These are phyloP conservation scores for Sarcophaga rosellei DNA, from an alignment of 2,888 invertebrate species.

Conservation along the genomic window DNA sequence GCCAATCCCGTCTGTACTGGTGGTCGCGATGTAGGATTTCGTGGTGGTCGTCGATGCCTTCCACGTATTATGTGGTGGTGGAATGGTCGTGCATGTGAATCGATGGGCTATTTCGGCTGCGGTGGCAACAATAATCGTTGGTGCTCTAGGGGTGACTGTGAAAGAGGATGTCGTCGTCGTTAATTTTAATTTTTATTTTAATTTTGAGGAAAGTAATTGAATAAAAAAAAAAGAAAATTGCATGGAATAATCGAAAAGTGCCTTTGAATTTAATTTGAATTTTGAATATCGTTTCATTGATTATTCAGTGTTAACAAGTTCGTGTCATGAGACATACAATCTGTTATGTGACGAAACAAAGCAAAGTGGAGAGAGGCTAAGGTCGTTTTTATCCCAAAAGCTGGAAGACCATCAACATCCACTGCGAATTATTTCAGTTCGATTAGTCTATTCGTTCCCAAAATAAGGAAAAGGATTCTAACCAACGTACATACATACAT, in stretches of 20 bases:
- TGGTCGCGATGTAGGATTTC: not conserved
- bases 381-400: no score
- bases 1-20: not conserved
- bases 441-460: no score
- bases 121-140: conserved; percentile 60
- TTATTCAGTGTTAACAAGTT: no score
- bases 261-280: no score
- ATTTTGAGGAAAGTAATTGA: not conserved
- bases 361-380: no score
- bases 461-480: no score
- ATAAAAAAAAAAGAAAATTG: not conserved
- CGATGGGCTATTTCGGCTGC: conserved; percentile 47
- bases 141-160: conserved; percentile 44
- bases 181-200: not conserved
- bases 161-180: conserved; percentile 11
- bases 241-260: not conserved
- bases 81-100: conserved; percentile 26
- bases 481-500: no score
- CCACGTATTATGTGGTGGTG: conserved; percentile 38
- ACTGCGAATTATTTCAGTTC: no score
- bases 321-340: no score
- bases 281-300: not conserved
- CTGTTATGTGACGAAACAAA: no score
- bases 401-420: no score
- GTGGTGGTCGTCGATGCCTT: not conserved